Evolutionary conservation across 2,888 invertebrate genomes (phyloP).

Genomic region (Trypoxylon attenuatum): DNA sequence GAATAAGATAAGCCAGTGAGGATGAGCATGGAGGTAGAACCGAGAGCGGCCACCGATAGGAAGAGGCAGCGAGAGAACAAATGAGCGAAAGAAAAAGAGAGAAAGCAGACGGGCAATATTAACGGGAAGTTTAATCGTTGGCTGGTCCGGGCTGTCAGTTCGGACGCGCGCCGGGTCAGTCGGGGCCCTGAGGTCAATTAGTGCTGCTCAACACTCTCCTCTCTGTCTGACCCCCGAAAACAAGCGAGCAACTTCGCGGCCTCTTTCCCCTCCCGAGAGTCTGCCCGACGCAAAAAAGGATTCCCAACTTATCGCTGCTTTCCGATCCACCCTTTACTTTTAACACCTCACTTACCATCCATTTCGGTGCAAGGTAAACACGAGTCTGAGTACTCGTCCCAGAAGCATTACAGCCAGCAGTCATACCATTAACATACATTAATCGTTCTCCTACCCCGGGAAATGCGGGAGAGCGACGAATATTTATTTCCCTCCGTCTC

Average conservation of each 20-base stretch:
- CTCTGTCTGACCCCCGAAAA: conserved; percentile 61
- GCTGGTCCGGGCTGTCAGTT: conserved; percentile 68
- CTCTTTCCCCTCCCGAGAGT: background rate
- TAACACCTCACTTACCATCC: background rate
- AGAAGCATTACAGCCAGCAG: background rate
- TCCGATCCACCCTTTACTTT: background rate
- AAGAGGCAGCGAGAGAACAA: conserved; percentile 25
- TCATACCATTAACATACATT: conserved; percentile 63
- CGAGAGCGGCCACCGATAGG: conserved; percentile 19
- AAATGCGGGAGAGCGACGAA: conserved; percentile 21
- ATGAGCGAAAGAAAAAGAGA: conserved; percentile 39
- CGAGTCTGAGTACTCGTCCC: background rate
- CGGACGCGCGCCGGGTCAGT: conserved; percentile 72
- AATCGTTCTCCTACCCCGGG: conserved; percentile 57
- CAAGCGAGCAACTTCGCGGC: conserved; percentile 44
- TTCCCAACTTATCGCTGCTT: background rate
- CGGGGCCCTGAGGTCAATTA: conserved; percentile 72
- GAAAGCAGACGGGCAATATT: conserved; percentile 63
- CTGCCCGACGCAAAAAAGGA: background rate
- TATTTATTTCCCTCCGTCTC: too few relatives aligned
- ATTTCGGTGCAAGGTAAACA: background rate
- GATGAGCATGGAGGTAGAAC: conserved; percentile 20
- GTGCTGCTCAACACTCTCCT: conserved; percentile 71
- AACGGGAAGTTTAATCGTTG: conserved; percentile 73
- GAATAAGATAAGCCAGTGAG: conserved; percentile 38